Base-by-base conservation (phyloP, 2,113 vertebrate genomes). In the Crotalus horridus region DNA sequence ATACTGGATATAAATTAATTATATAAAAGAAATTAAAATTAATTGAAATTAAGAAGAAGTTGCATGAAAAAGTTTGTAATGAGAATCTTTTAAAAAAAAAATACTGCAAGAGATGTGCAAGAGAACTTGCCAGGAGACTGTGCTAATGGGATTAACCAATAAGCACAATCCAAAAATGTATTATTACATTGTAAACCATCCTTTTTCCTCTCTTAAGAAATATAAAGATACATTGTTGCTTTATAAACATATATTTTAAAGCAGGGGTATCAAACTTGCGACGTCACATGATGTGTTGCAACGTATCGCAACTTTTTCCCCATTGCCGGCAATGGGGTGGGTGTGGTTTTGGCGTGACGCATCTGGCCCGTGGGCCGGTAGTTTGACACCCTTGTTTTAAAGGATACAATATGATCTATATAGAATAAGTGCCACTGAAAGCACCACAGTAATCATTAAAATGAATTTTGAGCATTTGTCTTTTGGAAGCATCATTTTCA, bases 401-500 rank as follows among this genome's bases (percentile, higher is more conserved):
- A 69, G 61, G 61, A 12, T 69, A 69, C 61, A n/a, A 69, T 69
- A 13, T 69, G 11, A n/a, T 69, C 29, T 69, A n/a, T 69, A 6
- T 69, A 69, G 61, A n/a, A n/a, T 69, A 69, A n/a, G 29, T 69
- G 13, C 61, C 29, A n/a, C 61, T 13, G 4, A n/a, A n/a, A n/a
- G 11, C 29, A 69, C 61, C 26, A 69, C 29, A 69, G 61, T 69
- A 69, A 69, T n/a, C 26, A 15, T 69, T 64, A 9, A 20, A 53
- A 29, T 29, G 12, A 26, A 53, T 33, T 56, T 91, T 96, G 0
- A 4, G 85, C 93, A 1, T 15, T 55, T 74, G 43, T 91, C 51
- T 11, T 51, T 26, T 55, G 26, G 46, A 91, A 86, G 20, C 54
- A 20, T 39, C 64, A 85, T 93, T 94, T 95, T 94, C 81, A 94